Evolutionary conservation across 1,140 invertebrate genomes (phyloP).

Genomic region (Hormaphis cornu): DNA sequence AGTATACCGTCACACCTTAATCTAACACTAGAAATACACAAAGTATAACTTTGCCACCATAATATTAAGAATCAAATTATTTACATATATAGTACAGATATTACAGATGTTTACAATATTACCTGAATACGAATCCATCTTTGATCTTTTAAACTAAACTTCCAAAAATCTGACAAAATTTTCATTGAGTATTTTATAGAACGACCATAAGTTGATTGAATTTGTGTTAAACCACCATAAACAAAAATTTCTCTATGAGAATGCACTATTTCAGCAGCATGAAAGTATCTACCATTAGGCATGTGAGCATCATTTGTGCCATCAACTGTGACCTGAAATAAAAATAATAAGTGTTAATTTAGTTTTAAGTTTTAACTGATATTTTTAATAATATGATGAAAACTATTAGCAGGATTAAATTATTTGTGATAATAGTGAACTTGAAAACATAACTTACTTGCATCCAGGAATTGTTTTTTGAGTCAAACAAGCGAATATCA

Average conservation of each 20-base stretch:
- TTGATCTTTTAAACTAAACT: slow-evolving; percentile 77
- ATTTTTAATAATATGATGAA: background rate
- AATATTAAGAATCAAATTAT: no score
- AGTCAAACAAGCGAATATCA: slow-evolving; percentile 81
- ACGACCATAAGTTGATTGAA: slow-evolving; percentile 48
- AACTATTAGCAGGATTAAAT: no score
- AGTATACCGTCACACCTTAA: no score
- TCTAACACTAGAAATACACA: no score
- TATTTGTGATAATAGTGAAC: no score
- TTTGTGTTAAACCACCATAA: slow-evolving; percentile 73
- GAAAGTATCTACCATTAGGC: slow-evolving; percentile 78
- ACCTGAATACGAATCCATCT: slow-evolving; percentile 68
- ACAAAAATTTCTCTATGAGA: slow-evolving; percentile 78
- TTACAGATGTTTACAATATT: slow-evolving; percentile 42
- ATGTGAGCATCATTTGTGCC: slow-evolving; percentile 72
- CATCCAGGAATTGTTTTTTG: slow-evolving; percentile 72
- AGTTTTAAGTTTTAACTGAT: background rate
- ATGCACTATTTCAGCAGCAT: slow-evolving; percentile 76
- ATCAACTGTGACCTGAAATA: slow-evolving; percentile 59
- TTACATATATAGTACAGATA: no score
- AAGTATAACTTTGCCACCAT: no score
- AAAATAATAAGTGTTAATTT: background rate
- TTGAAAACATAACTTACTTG: slow-evolving; percentile 5
- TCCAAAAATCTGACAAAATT: slow-evolving; percentile 76
- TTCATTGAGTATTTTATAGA: slow-evolving; percentile 42